phyloP scores from a whole-genome alignment of 2,888 invertebrate species.

The Tanypteryx hageni region DNA sequence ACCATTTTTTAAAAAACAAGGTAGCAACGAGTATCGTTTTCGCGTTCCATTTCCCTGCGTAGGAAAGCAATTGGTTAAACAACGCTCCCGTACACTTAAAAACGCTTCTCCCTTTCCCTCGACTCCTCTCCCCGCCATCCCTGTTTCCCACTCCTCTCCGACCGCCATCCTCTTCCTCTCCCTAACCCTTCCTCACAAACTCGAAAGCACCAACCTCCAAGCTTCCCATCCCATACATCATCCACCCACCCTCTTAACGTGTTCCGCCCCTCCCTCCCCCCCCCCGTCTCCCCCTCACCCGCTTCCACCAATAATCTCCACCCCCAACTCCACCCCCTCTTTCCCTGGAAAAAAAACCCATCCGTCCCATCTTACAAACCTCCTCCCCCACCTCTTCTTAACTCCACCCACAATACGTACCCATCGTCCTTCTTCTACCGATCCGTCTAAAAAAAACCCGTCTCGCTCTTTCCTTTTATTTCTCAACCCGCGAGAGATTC shows the following conservation, averaged over 20 bases:
- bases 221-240: conserved; percentile 20
- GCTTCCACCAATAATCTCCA: conserved; percentile 12
- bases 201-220: conserved; percentile 26
- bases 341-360: not conserved
- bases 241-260: conserved; percentile 11
- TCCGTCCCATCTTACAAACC: not conserved
- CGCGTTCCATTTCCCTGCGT: too few species aligned
- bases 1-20: too few species aligned
- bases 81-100: not conserved
- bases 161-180: not conserved
- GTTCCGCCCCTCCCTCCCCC: not conserved
- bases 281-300: not conserved
- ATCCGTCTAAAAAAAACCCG: conserved; percentile 22
- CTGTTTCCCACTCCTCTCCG: not conserved
- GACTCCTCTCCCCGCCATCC: not conserved
- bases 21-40: too few species aligned
- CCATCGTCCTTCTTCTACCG: not conserved
- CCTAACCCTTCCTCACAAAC: not conserved
- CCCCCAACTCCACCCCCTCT: not conserved
- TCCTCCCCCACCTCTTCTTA: not conserved
- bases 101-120: not conserved
- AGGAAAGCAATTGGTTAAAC: too few species aligned
- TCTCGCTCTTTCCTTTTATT: not conserved
- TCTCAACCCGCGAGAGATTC: not conserved
- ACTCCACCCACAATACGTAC: conserved; percentile 26